Conservation (phyloP, 2,888 invertebrate species). For the Leptarthrus brevirostris region DNA sequence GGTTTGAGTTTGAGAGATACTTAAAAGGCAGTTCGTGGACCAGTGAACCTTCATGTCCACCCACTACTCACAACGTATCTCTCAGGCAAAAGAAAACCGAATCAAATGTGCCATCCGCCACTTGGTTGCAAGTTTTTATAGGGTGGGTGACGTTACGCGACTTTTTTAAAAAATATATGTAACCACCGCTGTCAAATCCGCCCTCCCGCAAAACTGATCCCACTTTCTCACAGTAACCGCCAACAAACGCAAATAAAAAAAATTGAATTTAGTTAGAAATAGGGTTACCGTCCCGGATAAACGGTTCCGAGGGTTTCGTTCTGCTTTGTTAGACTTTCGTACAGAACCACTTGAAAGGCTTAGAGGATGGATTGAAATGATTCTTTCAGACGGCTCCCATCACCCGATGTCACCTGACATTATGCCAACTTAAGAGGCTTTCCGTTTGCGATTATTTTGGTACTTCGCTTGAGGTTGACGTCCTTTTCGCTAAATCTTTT, state of each 20-base stretch:
- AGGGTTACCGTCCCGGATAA: conserved; percentile 45
- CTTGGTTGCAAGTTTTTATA: conserved; percentile 16
- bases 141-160: conserved; percentile 2
- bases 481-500: background rate
- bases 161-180: conserved; percentile 13
- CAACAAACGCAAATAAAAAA: conserved; percentile 24
- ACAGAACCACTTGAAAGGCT: conserved; percentile 33
- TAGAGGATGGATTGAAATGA: conserved; percentile 35
- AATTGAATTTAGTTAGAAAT: conserved; percentile 41
- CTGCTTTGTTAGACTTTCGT: conserved; percentile 33
- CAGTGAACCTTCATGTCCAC: background rate
- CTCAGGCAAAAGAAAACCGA: conserved; percentile 15
- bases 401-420: conserved; percentile 47
- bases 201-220: background rate
- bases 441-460: conserved; percentile 45
- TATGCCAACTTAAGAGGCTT: conserved; percentile 43
- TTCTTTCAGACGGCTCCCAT: conserved; percentile 33
- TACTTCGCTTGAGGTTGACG: conserved; percentile 28
- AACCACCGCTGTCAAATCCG: background rate
- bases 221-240: conserved; percentile 18
- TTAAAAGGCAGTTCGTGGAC: conserved; percentile 14
- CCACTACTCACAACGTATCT: background rate
- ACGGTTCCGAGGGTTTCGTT: conserved; percentile 38
- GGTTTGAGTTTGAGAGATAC: conserved; percentile 22
- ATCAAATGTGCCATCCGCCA: conserved; percentile 43